Evolutionary conservation across 23 tunicate genomes (phyloP).

Genomic region (Halocynthia aurantium): DNA sequence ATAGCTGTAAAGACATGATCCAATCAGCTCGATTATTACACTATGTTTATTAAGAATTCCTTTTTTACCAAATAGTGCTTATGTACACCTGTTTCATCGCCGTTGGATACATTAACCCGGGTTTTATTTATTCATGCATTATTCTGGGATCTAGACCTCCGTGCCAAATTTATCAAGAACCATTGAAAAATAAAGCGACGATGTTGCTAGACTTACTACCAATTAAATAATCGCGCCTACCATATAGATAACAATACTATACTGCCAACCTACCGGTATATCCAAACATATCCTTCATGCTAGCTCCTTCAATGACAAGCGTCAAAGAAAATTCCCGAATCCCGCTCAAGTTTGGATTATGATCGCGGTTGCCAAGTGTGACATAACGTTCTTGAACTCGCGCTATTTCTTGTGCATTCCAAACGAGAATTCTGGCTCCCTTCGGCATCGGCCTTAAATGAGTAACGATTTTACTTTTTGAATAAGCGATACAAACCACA

Average conservation of each 20-base stretch:
- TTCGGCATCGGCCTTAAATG: conserved; percentile 46
- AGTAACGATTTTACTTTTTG: neutral
- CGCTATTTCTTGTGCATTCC: conserved; percentile 53
- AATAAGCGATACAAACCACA: neutral
- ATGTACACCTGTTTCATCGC: too few relatives aligned
- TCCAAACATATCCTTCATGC: conserved; percentile 48
- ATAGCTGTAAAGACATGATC: conserved; percentile 34
- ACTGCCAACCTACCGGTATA: conserved; percentile 42
- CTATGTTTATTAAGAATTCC: too few relatives aligned
- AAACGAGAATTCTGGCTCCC: conserved; percentile 39
- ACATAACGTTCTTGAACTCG: conserved; percentile 31
- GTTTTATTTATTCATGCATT: too few relatives aligned
- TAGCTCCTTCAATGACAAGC: conserved; percentile 50
- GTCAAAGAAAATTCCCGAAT: conserved; percentile 40
- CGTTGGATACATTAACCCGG: too few relatives aligned
- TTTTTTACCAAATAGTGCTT: too few relatives aligned
- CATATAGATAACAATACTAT: too few relatives aligned
- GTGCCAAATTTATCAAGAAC: too few relatives aligned
- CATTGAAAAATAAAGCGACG: too few relatives aligned
- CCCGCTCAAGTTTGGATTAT: conserved; percentile 36
- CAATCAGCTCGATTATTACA: too few relatives aligned
- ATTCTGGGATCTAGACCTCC: too few relatives aligned
- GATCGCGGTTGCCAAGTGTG: conserved; percentile 32
- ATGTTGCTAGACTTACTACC: too few relatives aligned
- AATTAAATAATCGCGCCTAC: too few relatives aligned